These are phyloP conservation scores for Drosophila nr. medialis DNA, from an alignment of 2,888 invertebrate species.

Conservation along the genomic window DNA sequence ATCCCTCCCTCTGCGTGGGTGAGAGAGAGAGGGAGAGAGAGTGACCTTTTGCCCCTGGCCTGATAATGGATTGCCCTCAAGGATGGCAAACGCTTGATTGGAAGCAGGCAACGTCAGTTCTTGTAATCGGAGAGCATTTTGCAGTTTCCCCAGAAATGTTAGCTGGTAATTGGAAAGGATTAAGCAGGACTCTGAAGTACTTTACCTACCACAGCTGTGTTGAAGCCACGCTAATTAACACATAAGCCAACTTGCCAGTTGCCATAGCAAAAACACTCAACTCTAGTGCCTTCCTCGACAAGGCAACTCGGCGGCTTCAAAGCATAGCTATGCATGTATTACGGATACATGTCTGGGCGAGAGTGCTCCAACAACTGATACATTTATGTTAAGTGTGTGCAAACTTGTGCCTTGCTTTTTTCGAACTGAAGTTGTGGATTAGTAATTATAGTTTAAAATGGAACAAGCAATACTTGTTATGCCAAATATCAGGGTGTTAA, in stretches of 20 bases:
- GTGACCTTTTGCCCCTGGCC: not conserved
- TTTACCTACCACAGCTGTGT: not conserved
- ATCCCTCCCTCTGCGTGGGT: not conserved
- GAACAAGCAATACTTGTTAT: not conserved
- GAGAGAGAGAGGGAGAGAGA: not conserved
- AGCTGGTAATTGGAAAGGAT: slow-evolving; percentile 55
- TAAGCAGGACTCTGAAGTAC: slow-evolving; percentile 25
- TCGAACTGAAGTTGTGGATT: not conserved
- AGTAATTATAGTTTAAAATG: not conserved
- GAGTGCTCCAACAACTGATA: not conserved
- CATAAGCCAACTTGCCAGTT: slow-evolving; percentile 25
- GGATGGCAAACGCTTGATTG: slow-evolving; percentile 2
- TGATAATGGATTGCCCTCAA: slow-evolving; percentile 8
- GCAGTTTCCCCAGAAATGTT: slow-evolving; percentile 31
- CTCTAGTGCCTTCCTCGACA: not conserved
- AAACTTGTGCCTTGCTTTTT: slow-evolving; percentile 1
- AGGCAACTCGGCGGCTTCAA: not conserved
- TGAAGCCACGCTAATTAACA: slow-evolving; percentile 36
- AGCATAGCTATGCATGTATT: not conserved
- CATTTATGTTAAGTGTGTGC: not conserved
- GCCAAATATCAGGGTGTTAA: not conserved
- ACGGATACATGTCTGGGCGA: not conserved
- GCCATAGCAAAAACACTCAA: slow-evolving; percentile 27
- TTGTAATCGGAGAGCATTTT: slow-evolving; percentile 11
- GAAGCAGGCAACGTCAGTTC: slow-evolving; percentile 3